Evolutionary conservation across 2,888 invertebrate species (phyloP), one percentile per base, ranked within the genome.

Genomic region (Trachelus tabidus): DNA sequence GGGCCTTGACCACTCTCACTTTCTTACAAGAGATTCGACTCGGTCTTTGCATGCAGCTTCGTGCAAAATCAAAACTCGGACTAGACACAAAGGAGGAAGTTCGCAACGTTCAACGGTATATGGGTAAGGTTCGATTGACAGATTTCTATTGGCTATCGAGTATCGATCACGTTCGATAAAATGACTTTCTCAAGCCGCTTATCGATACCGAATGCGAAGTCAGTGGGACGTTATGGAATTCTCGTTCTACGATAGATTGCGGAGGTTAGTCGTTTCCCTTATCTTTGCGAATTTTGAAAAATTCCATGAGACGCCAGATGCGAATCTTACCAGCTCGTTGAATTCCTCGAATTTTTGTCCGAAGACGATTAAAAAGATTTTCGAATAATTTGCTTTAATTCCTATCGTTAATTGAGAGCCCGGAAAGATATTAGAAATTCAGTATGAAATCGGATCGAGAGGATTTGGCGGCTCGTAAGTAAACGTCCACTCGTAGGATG

Each of bases 1-100:
- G 78, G 80, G 82, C 83, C 85, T 85, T 82, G 85, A 83, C 81
- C 83, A 82, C 85, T 84, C 85, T 86, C 85, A 85, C 85, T 86
- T 85, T 86, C 85, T 40, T 80, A 34, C 77, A 69, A 75, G 74
- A 76, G 79, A 80, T 79, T 82, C 75, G 82, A 12, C 71, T 31
- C 31, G 33, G 9, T 33, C 71, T 11, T 30, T 33, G 71, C 34
- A 2, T 31, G 31, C 31, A 12, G 33, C 71, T 34, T 31, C 56
- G 56, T 56, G 23, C 56, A 56, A 56, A 56, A 23, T 56, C 9
- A 56, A 56, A 56, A 23, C 9, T 23, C 56, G 9, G 0, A 6
- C 2, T 40, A 40, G 15, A 40, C 15, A 37, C 15, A 15, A 40
- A 6, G 4, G 40, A 40, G 15, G 6, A 40, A 40, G 23, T 56